Percentiles rank a stretch among this genome's conserved stretches.
phyloP scores from a whole-genome alignment of 2,797 vertebrate species.

The Karalla daura region DNA sequence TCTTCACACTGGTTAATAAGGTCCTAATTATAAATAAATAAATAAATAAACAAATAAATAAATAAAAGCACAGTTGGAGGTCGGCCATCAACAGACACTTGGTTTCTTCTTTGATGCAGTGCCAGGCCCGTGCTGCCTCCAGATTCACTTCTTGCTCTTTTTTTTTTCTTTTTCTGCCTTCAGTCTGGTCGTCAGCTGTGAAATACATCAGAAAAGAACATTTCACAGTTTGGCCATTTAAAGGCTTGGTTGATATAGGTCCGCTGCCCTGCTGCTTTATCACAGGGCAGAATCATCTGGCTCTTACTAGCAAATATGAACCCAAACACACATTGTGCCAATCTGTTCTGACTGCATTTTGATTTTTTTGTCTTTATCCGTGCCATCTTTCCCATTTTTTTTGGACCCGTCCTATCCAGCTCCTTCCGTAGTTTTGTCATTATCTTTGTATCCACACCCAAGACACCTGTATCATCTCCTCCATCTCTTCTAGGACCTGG shows the following conservation, averaged over 20 bases:
- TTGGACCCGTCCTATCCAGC: too few relatives aligned
- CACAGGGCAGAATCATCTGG: background rate
- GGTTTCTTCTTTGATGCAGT: background rate
- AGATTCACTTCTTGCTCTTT: background rate
- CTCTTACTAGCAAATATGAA: background rate
- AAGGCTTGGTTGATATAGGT: background rate
- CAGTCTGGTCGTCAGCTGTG: background rate
- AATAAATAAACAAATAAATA: too few relatives aligned
- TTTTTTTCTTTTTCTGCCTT: background rate
- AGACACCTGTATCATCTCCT: conserved; percentile 28
- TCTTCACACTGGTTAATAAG: background rate
- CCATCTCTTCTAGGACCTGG: background rate
- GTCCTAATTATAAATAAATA: background rate
- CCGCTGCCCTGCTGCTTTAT: background rate
- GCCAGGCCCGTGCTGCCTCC: background rate
- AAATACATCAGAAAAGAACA: background rate
- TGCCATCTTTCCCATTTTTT: background rate
- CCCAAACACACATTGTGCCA: background rate
- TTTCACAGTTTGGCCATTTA: background rate
- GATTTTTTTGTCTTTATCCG: background rate
- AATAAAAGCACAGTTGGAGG: background rate
- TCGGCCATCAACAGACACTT: background rate
- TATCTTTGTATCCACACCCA: conserved; percentile 6
- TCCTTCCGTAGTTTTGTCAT: too few relatives aligned
- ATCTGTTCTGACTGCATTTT: background rate